Evolutionary conservation across 1,140 invertebrate species (phyloP), one percentile per base, ranked within the genome.

Genomic region (Vanessa tameamea): DNA sequence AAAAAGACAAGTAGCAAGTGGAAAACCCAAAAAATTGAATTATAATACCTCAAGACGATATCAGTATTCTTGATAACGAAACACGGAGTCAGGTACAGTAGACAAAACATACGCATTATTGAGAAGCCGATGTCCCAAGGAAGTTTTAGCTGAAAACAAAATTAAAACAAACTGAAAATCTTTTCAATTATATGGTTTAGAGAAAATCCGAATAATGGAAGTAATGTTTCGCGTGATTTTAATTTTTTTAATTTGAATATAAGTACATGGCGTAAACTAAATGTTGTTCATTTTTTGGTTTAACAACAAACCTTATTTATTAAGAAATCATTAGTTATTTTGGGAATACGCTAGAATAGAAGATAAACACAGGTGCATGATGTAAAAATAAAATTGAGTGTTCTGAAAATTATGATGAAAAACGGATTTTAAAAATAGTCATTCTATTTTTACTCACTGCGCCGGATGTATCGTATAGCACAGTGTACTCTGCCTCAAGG

Each of bases 101-200:
- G 65, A 65, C 90, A 92, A 51, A 90, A 85, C 20, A 87, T 43
- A 4, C 90, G 82, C 87, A 91, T 91, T 75, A 92, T 88, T 0
- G 88, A 88, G 48, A 87, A 92, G 8, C 90, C 90, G n/a, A 92
- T 86, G 61, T 88, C 81, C 89, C 88, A 91, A 0, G 89, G 79
- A 15, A 84, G 16, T 76, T 89, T 89, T 79, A 90, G 81, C 90
- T 92, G 82, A 64, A 69, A 64, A 74, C 13, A 43, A 66, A n/a
- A 47, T 37, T 43, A 6, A 64, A 31, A 9, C 12, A 57, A 55
- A 47, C 43, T 31, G 9, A 59, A n/a, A 57, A 26, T 31, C 14
- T 57, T 53, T 31, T 43, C n/a, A 31, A 16, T 48, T n/a, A 51
- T 8, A 11, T 43, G 37, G 7, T 43, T 43, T 5, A 43, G 9